A percentile compares a stretch with the other conserved stretches of the same genome.
Conservation (phyloP, 2,113 vertebrate species). For the Odobenus rosmarus region DNA sequence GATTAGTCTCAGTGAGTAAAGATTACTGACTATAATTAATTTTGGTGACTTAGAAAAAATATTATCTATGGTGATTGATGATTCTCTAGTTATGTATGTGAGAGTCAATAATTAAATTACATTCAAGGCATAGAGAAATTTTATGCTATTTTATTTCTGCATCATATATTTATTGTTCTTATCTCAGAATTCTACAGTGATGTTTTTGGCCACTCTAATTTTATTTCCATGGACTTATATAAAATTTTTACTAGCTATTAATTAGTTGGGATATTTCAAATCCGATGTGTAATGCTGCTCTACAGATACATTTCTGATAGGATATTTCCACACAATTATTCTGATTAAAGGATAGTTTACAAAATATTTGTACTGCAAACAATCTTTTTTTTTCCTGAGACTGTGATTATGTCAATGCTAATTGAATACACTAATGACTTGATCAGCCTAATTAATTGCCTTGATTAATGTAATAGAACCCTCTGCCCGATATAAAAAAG, state of each 20-base stretch:
- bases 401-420: neutral
- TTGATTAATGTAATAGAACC: neutral
- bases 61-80: constrained; percentile 73
- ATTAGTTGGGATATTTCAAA: neutral
- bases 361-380: neutral
- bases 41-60: constrained; percentile 72
- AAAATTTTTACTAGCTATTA: neutral
- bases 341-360: neutral
- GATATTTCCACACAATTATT: neutral
- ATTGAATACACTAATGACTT: constrained; percentile 39
- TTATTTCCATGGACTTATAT: neutral
- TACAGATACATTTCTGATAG: neutral
- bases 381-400: neutral
- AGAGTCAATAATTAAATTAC: constrained; percentile 67
- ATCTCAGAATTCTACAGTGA: neutral
- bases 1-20: constrained; percentile 63
- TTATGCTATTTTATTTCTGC: neutral
- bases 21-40: constrained; percentile 73
- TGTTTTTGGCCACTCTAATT: neutral
- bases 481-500: neutral
- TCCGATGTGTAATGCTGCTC: neutral
- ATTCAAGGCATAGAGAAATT: neutral
- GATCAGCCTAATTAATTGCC: neutral
- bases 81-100: constrained; percentile 22
- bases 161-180: neutral